Conservation (phyloP, 2,888 invertebrate genomes). For the Parnassius orleans region DNA sequence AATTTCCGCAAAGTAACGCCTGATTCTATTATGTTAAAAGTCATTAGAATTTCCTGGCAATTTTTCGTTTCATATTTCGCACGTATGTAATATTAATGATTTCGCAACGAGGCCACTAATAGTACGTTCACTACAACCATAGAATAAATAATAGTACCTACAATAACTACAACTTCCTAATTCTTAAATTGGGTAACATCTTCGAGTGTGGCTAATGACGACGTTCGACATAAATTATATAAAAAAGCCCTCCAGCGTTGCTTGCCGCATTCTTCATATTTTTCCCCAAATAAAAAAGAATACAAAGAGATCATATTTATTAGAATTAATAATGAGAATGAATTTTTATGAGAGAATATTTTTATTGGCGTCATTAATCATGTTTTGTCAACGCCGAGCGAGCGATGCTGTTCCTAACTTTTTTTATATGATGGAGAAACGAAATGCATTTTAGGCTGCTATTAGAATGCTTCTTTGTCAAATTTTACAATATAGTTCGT, state of each 20-base stretch:
- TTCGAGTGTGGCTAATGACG: slow-evolving; percentile 45
- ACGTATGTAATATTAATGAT: too few species aligned
- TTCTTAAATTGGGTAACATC: background rate
- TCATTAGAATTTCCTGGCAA: too few species aligned
- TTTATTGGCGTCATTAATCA: slow-evolving; percentile 59
- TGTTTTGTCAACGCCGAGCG: slow-evolving; percentile 59
- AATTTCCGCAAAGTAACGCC: too few species aligned
- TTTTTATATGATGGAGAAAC: background rate
- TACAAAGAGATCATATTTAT: slow-evolving; percentile 36
- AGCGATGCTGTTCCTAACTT: slow-evolving; percentile 10
- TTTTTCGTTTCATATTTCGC: too few species aligned
- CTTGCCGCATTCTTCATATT: slow-evolving; percentile 40
- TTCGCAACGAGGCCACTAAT: too few species aligned
- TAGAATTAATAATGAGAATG: slow-evolving; percentile 60
- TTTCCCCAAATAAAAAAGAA: slow-evolving; percentile 27
- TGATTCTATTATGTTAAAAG: too few species aligned
- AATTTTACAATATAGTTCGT: background rate
- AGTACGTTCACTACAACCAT: too few species aligned
- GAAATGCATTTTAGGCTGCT: slow-evolving; percentile 1
- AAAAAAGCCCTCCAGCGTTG: slow-evolving; percentile 29
- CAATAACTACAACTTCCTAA: too few species aligned
- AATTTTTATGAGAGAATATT: slow-evolving; percentile 52
- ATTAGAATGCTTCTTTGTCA: background rate
- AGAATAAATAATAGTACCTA: too few species aligned
- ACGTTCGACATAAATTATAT: slow-evolving; percentile 41